Conservation (phyloP, 2,888 invertebrate genomes). For the Luperina nickerlii region DNA sequence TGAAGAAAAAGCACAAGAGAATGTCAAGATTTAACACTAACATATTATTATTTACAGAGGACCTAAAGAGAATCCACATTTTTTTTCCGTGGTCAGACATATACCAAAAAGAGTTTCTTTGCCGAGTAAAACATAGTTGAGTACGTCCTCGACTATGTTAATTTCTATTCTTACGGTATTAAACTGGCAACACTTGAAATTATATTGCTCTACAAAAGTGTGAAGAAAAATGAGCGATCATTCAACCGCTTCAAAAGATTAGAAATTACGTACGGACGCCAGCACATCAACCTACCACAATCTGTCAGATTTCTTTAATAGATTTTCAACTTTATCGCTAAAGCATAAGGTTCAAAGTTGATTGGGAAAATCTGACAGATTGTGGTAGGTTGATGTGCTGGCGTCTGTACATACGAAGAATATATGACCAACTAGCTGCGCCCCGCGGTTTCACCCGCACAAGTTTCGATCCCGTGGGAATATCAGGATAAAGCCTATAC, state of each 20-base stretch:
- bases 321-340: too few species aligned
- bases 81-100: conserved; percentile 10
- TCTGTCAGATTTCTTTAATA: too few species aligned
- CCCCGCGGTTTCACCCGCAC: too few species aligned
- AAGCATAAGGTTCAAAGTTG: too few species aligned
- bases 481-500: too few species aligned
- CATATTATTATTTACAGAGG: conserved; percentile 10
- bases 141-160: neutral
- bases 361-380: too few species aligned
- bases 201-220: neutral
- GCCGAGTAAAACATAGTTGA: neutral
- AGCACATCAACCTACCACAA: too few species aligned
- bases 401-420: neutral
- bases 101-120: neutral
- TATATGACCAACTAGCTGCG: too few species aligned
- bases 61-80: conserved; percentile 16
- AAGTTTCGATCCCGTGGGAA: too few species aligned
- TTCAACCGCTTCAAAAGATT: neutral
- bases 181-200: neutral
- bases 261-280: neutral
- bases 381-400: too few species aligned
- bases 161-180: neutral
- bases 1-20: conserved; percentile 39
- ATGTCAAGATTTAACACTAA: conserved; percentile 41
- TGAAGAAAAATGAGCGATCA: neutral